phyloP scores from a whole-genome alignment of 2,888 invertebrate genomes.

The Exocentrus adspersus region DNA sequence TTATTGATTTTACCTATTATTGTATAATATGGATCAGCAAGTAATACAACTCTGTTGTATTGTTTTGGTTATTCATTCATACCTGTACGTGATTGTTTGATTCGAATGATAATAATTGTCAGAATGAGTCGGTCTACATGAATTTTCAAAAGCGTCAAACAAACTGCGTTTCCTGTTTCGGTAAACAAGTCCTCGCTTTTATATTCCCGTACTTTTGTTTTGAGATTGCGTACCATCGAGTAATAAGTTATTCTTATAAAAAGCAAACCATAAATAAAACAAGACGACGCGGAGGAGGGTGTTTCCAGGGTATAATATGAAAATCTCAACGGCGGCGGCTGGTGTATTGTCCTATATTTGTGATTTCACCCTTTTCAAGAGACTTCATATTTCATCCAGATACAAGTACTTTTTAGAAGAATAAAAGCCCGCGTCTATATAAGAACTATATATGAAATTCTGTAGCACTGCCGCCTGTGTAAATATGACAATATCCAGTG shows the following conservation, averaged over 20 bases:
- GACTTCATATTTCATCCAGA: conserved; percentile 29
- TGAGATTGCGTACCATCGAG: not conserved
- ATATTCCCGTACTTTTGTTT: not conserved
- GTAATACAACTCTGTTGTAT: too few species aligned
- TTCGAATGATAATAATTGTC: too few species aligned
- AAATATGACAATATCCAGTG: conserved; percentile 39
- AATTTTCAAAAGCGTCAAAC: not conserved
- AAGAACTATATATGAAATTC: conserved; percentile 29
- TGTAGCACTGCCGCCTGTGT: conserved; percentile 29
- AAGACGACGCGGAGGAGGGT: conserved; percentile 9
- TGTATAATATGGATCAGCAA: too few species aligned
- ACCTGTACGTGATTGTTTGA: too few species aligned
- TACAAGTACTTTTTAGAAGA: conserved; percentile 30
- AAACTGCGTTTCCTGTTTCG: not conserved
- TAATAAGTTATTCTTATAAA: conserved; percentile 17
- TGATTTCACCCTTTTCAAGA: conserved; percentile 21
- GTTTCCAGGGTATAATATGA: conserved; percentile 15
- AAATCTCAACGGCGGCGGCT: conserved; percentile 22
- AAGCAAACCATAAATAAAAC: conserved; percentile 22
- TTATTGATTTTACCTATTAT: too few species aligned
- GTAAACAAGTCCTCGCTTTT: not conserved
- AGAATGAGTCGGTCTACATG: too few species aligned
- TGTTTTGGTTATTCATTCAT: too few species aligned
- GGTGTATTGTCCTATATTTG: conserved; percentile 20
- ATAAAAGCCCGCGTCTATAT: conserved; percentile 27